Base-by-base conservation (phyloP, 2,888 invertebrate genomes). In the Pseudococcus jackbeardsleyi region DNA sequence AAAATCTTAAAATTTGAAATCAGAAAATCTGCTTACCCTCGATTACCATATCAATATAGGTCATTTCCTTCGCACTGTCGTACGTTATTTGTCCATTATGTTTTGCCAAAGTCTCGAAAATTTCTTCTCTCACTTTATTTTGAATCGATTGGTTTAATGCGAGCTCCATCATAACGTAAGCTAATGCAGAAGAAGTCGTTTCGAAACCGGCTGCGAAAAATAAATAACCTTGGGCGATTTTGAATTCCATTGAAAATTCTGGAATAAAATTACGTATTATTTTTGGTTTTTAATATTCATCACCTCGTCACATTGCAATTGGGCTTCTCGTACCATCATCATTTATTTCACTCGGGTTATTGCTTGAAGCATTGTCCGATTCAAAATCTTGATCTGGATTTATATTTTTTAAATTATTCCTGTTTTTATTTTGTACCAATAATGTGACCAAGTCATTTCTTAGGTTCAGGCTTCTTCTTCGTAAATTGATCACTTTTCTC, bases 201-300 rank as follows among this genome's bases (percentile, higher is more conserved):
- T 72, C 72, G 33, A 72, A 72, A 33, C 72, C 72, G 0, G 72
- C 72, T 6, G 72, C 72, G 39, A 72, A 72, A 72, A 72, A 72
- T 17, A 72, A 5, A 9, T 33, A 72, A 17, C 72, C 33, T 33
- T 72, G 72, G 17, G 72, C 72, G 7, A 72, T 33, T 1, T 7
- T 15, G 15, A 72, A 72, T 15, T 72, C 72, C 33, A 33, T 33
- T 7, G 72, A 33, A 5, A 8, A 1, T 72, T 33, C 72, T 72
- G 26, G 0, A 72, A 72, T 33, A 15, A 17, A 33, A 72, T 4
- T 9, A 68, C 6, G 6, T 50, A 22, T 64, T 17, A 64, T 64
- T 64, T 64, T 64, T 12, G 15, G 11, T 1, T 12, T 2, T 50
- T 0, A 42, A 42, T 42, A 42, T 6, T 42, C 0, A 8, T 42